Evolutionary conservation across 2,888 invertebrate genomes (phyloP), one percentile per base, ranked within the genome.

Genomic region (Lasioglossum pauxillum): DNA sequence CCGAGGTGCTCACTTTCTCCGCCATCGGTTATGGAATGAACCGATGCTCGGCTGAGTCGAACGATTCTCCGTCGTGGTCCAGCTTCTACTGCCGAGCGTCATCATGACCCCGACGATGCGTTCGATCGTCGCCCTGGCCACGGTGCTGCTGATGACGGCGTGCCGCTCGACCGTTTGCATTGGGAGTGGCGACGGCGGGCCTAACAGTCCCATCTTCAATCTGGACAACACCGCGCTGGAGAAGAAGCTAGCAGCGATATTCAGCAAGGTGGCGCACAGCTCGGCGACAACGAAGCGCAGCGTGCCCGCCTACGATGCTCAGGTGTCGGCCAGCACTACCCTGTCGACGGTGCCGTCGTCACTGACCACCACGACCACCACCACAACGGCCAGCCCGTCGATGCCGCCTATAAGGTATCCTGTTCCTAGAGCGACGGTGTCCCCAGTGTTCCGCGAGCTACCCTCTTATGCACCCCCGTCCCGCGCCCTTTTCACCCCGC

Each of bases 381-480:
- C 96, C 71, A 97, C 97, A 7, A 97, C 93, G 89, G 93, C 74
- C 92, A 95, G 91, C 93, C 83, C 79, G 2, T 89, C 92, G 80
- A 75, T 88, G 35, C 92, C 92, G 3, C 90, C 92, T 1, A 80
- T 87, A 23, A 90, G 88, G 57, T 91, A 93, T 75, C 93, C 94
- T 5, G 89, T 92, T 27, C 91, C 94, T 1, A 90, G 93, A 23
- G 93, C 93, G 5, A 95, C 95, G 0, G 89, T 93, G 16, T 91
- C 94, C 3, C 95, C 95, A 53, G 89, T 91, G 0, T 93, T 93
- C 72, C 97, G 97, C 76, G 97, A 98, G 91, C 96, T 98, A 90
- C 98, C 98, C 64, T 98, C 97, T 60, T 98, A 98, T 95, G 97
- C 98, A 44, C 98, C 98, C 78, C 98, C 98, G 38, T 97, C 97